These are phyloP conservation scores for Petrocephalus microphthalmus DNA, from an alignment of 2,113 vertebrate species.

Conservation along the genomic window DNA sequence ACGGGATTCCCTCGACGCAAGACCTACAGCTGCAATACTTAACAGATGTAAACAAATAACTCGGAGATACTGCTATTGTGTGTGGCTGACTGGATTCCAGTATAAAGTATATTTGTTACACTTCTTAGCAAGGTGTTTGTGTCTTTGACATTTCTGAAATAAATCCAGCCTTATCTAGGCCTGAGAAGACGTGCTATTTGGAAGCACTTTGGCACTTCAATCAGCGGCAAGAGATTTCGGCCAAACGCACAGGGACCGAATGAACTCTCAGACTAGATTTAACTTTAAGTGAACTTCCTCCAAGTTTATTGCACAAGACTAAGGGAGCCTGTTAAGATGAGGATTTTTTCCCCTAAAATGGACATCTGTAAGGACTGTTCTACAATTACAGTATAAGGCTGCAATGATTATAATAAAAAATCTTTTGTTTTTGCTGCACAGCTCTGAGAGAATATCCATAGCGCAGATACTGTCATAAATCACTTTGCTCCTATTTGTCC, in stretches of 20 bases:
- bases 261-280: not conserved
- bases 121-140: not conserved
- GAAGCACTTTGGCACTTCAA: not conserved
- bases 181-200: not conserved
- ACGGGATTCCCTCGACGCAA: not conserved
- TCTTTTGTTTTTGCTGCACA: not conserved
- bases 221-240: not conserved
- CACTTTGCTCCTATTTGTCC: conserved; percentile 16
- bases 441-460: not conserved
- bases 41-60: not conserved
- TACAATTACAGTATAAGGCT: not conserved
- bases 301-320: not conserved
- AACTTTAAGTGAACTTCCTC: not conserved
- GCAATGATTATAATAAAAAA: not conserved
- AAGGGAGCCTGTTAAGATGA: no score
- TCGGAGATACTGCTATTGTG: not conserved
- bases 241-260: not conserved
- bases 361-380: not conserved
- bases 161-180: not conserved
- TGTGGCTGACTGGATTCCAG: not conserved
- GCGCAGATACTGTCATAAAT: not conserved
- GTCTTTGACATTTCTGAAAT: not conserved
- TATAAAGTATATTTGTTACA: not conserved
- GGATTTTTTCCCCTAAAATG: not conserved
- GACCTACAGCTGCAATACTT: not conserved